Conservation (phyloP, 37 sponge, comb jelly and placozoan genomes). For the Halisarca cf. caerulea region DNA sequence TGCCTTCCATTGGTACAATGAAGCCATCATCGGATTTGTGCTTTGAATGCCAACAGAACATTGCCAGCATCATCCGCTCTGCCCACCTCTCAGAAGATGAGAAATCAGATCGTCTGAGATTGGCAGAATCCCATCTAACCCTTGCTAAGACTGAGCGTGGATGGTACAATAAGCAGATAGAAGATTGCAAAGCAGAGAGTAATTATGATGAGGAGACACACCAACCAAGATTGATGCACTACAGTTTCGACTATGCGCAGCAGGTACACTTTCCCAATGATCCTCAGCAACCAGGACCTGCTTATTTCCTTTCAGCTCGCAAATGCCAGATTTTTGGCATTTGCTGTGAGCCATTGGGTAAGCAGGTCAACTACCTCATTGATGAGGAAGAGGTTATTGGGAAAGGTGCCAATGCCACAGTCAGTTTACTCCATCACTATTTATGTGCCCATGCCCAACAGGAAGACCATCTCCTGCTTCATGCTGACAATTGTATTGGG, state of each 20-base stretch:
- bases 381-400: conserved; percentile 7
- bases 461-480: neutral
- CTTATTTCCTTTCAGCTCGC: conserved; percentile 1
- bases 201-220: too few species aligned
- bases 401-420: conserved; percentile 23
- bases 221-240: neutral
- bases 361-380: conserved; percentile 23
- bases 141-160: too few species aligned
- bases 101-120: too few species aligned
- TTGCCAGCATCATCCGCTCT: too few species aligned
- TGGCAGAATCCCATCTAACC: too few species aligned
- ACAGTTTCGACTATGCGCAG: conserved; percentile 23
- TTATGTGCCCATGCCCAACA: neutral
- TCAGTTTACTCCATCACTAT: conserved; percentile 4
- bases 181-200: too few species aligned
- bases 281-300: conserved; percentile 32
- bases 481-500: neutral
- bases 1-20: too few species aligned
- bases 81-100: too few species aligned
- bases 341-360: neutral
- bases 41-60: too few species aligned
- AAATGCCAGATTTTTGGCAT: conserved; percentile 34
- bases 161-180: too few species aligned
- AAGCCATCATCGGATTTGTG: too few species aligned
- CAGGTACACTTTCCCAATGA: conserved; percentile 7